Evolutionary conservation across 2,113 vertebrate species (phyloP).

Genomic region (Lepisosteus osseus): DNA sequence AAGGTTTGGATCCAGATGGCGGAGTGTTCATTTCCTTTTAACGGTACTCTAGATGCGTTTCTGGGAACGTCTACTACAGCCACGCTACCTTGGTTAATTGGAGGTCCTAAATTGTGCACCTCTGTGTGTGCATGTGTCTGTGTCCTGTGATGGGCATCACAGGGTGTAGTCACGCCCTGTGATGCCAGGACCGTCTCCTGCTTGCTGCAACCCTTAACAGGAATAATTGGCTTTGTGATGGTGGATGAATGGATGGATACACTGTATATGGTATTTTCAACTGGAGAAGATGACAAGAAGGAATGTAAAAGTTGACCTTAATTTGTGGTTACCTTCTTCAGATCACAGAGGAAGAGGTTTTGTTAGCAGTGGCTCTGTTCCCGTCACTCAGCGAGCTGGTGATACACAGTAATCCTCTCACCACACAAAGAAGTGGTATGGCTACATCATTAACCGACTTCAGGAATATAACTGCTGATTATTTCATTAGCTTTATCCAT

Average conservation of each 20-base stretch:
- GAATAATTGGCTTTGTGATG: not conserved
- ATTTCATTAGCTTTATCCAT: no score
- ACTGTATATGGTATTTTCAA: not conserved
- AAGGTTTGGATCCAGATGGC: slow-evolving; percentile 56
- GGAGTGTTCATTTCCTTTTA: not conserved
- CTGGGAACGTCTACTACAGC: no score
- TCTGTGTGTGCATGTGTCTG: no score
- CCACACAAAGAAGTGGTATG: slow-evolving; percentile 65
- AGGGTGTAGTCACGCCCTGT: no score
- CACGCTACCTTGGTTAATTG: no score
- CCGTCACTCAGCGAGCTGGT: slow-evolving; percentile 68
- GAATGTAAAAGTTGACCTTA: not conserved
- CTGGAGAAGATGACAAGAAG: not conserved
- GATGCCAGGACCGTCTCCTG: no score
- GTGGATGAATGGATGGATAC: not conserved
- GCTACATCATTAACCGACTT: not conserved
- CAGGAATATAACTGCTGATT: no score
- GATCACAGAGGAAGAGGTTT: slow-evolving; percentile 71
- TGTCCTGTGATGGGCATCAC: no score
- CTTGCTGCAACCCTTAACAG: no score
- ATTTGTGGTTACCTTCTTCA: slow-evolving; percentile 42
- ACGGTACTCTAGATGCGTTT: no score
- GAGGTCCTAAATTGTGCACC: no score
- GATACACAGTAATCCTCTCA: slow-evolving; percentile 77
- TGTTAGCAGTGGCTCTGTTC: slow-evolving; percentile 73